Evolutionary conservation across 2,797 vertebrate species (phyloP), one percentile per base, ranked within the genome.

Genomic region (Zenarchopterus dispar): DNA sequence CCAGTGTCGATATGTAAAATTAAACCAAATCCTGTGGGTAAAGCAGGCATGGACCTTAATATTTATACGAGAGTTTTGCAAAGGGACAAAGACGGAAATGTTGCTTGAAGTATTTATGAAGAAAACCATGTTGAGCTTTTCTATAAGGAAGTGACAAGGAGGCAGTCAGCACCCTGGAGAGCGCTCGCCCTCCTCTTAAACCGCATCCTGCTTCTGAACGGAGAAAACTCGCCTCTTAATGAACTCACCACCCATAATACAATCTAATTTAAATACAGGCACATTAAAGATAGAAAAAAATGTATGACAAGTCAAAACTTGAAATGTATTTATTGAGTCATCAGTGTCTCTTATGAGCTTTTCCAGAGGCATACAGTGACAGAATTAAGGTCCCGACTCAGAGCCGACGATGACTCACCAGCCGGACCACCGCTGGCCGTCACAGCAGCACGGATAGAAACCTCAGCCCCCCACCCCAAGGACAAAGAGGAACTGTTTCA

Each of bases 251-350:
- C 28, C 4, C 36, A 1, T 13, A 11, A 4, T 21, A 15, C 13
- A 4, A 24, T 8, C 4, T 17, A 6, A 62, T 39, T 42, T 22
- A 24, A 47, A 70, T 8, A 18, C 21, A 50, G 17, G 21, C 8
- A 8, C n/a, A 7, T 16, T 7, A 8, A 49, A 22, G 16, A 50
- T 21, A 5, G 13, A 53, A 39, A 36, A 36, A 11, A 36, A 31
- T 49, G 36, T 8, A 28, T 5, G 23, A 8, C 57, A 62, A 46
- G 15, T 23, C n/a, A 55, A 51, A 51, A 13, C 17, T 4, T 22
- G 56, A 28, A 22, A 18, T 59, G 45, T 73, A 52, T 57, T 91
- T 89, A 91, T 89, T 90, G 84, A 87, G 81, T 77, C 78, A 79
- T 77, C 74, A 64, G 73, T 76, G 66, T 71, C 48, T 63, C 44